Evolutionary conservation across 2,797 vertebrate species (phyloP).

Genomic region (Nyctalus aviator): DNA sequence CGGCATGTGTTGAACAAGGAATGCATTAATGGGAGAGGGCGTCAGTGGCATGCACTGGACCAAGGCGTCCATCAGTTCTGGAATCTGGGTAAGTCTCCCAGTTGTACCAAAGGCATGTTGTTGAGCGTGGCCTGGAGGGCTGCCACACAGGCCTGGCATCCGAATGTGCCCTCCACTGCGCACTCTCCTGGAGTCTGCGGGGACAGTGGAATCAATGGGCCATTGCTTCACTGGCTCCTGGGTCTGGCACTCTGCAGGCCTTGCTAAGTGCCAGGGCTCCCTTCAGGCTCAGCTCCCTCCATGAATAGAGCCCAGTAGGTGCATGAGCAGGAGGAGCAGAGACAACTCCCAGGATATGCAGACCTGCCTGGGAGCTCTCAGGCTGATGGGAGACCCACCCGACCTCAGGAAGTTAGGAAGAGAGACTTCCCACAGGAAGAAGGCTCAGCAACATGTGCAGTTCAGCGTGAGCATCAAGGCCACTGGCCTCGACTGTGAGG

Average conservation of each 20-base stretch:
- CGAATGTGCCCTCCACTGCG: neutral
- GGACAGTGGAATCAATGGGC: neutral
- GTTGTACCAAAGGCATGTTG: slow-evolving; percentile 31
- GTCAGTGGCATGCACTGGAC: neutral
- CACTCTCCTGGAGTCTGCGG: neutral
- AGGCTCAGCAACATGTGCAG: fast-evolving
- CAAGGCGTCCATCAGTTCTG: neutral
- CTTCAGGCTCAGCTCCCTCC: neutral
- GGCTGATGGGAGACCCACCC: neutral
- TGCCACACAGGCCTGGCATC: neutral
- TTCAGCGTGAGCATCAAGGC: neutral
- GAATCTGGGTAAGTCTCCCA: neutral
- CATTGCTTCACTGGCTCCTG: neutral
- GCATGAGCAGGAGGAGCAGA: neutral
- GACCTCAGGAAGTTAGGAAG: neutral
- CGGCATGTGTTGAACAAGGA: neutral
- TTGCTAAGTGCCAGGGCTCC: neutral
- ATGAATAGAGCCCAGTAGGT: neutral
- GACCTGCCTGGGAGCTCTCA: neutral
- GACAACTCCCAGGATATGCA: neutral
- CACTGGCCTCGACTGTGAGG: neutral
- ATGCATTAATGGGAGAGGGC: neutral
- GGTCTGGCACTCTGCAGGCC: neutral
- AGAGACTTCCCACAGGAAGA: neutral
- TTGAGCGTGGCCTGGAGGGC: neutral